Evolutionary conservation across 2,113 vertebrate genomes (phyloP).

Genomic region (Anthoscopus minutus): DNA sequence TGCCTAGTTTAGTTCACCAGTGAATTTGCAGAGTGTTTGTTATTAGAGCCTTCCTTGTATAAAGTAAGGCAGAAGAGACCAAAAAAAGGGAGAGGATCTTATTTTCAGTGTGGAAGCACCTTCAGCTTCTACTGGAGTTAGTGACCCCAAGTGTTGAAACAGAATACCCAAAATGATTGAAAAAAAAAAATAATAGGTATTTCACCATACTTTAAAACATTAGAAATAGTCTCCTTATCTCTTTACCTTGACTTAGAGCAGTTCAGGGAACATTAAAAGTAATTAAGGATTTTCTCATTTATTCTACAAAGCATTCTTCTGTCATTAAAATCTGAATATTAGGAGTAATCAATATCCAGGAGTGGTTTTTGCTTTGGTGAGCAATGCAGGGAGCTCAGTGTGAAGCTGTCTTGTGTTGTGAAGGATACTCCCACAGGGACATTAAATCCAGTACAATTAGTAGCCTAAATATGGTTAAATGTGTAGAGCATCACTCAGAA

Average conservation of each 20-base stretch:
- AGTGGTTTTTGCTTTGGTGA: not conserved
- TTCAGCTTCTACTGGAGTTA: not conserved
- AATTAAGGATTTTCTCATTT: not conserved
- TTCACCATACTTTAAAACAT: not conserved
- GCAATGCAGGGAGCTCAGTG: not conserved
- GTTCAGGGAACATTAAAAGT: not conserved
- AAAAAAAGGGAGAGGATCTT: not conserved
- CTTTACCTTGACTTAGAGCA: not conserved
- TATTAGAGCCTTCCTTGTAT: not conserved
- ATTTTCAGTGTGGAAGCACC: not conserved
- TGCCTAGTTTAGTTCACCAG: not conserved
- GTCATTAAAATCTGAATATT: not conserved
- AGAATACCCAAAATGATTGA: not conserved
- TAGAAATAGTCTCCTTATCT: not conserved
- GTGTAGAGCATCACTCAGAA: conserved; percentile 12
- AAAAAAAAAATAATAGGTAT: not conserved
- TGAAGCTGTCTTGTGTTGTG: not conserved
- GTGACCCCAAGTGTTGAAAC: not conserved
- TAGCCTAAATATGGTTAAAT: conserved; percentile 48
- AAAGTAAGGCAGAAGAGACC: not conserved
- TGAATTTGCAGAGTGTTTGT: not conserved
- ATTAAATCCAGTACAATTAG: not conserved
- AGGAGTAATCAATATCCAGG: not conserved
- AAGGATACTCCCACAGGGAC: not conserved
- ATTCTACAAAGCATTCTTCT: not conserved